Percentiles rank a stretch among this genome's conserved stretches.
These are phyloP conservation scores for Drosophila dives DNA, from an alignment of 2,888 invertebrate genomes.

Conservation along the genomic window DNA sequence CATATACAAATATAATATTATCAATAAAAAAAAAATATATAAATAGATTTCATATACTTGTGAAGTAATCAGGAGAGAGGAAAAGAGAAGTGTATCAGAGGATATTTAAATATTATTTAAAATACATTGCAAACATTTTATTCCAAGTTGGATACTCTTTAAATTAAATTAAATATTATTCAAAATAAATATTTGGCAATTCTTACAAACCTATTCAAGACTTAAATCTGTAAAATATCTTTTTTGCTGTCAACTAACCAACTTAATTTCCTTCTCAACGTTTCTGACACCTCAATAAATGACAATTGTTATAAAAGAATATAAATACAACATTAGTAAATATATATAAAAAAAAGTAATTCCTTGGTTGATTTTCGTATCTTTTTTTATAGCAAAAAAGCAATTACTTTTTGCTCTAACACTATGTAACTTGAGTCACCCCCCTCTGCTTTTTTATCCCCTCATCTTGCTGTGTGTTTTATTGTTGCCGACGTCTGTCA, in stretches of 20 bases:
- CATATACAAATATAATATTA: no score
- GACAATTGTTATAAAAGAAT: not conserved
- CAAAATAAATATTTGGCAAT: not conserved
- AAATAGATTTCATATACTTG: no score
- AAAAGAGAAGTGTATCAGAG: not conserved
- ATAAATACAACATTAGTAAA: not conserved
- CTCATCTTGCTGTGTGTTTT: not conserved
- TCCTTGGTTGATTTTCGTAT: not conserved
- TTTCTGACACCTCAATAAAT: not conserved
- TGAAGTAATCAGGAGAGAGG: no score
- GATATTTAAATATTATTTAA: not conserved
- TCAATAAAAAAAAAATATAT: no score
- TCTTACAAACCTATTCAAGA: not conserved
- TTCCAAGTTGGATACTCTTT: not conserved
- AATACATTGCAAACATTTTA: not conserved
- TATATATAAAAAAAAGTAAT: not conserved
- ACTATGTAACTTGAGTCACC: not conserved
- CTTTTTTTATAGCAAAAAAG: not conserved
- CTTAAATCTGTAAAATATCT: no score
- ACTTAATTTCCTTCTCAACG: not conserved
- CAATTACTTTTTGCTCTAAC: not conserved
- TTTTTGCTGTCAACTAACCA: not conserved
- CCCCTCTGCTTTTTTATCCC: not conserved
- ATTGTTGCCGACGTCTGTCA: conserved; percentile 45
- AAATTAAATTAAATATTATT: not conserved